Evolutionary conservation across 1,140 invertebrate species (phyloP).

Genomic region (Zaprionus vittiger): DNA sequence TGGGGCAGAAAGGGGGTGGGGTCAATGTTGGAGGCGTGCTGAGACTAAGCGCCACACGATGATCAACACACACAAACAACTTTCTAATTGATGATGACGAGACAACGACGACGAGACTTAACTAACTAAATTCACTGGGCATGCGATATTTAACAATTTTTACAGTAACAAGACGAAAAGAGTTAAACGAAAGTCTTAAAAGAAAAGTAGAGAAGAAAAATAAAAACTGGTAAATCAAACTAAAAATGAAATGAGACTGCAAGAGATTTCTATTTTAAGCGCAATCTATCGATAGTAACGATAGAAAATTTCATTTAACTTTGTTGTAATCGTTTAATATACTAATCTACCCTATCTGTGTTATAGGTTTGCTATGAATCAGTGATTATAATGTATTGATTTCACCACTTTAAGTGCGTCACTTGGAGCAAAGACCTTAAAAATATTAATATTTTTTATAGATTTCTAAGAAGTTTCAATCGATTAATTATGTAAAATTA

Average conservation of each 20-base stretch:
- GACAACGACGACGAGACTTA: conserved; percentile 15
- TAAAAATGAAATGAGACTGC: background rate
- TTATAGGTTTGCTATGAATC: background rate
- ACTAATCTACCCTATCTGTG: background rate
- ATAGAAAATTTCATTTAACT: background rate
- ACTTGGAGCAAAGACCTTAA: background rate
- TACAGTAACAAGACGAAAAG: conserved; percentile 17
- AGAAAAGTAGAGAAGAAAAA: conserved; percentile 16
- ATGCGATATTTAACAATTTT: conserved; percentile 45
- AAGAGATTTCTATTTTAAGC: background rate
- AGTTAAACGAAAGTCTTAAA: conserved; percentile 19
- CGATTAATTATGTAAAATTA: conserved; percentile 1
- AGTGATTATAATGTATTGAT: background rate
- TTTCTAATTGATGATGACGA: conserved; percentile 71
- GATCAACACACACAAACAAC: conserved; percentile 49
- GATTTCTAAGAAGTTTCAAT: background rate
- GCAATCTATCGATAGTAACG: background rate
- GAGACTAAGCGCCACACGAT: conserved; percentile 20
- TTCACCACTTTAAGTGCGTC: background rate
- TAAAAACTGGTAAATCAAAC: background rate
- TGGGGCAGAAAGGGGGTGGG: background rate
- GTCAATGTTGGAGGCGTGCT: background rate
- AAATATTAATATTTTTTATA: background rate
- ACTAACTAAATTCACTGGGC: conserved; percentile 44
- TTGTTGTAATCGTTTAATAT: background rate